These are phyloP conservation scores for Sinocyclocheilus rhinocerous DNA, from an alignment of 2,113 vertebrate genomes.

Conservation along the genomic window DNA sequence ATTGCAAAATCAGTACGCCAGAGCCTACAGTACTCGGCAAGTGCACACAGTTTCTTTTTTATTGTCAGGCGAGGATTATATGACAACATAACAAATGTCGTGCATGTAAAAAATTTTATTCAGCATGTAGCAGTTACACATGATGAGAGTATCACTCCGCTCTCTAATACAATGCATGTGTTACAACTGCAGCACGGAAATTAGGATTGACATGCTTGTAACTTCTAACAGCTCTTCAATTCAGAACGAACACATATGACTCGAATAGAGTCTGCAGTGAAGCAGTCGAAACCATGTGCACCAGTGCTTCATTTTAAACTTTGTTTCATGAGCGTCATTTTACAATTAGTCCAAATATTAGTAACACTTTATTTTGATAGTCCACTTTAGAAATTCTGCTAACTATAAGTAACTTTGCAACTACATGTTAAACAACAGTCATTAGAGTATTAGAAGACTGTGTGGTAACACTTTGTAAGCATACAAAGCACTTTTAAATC, in stretches of 20 bases:
- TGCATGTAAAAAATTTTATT: constrained; percentile 65
- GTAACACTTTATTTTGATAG: neutral
- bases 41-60: constrained; percentile 61
- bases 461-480: too few relatives aligned
- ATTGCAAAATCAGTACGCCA: too few relatives aligned
- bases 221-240: constrained; percentile 50
- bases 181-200: constrained; percentile 39
- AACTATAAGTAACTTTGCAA: too few relatives aligned
- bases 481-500: too few relatives aligned
- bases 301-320: neutral
- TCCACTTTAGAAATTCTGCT: too few relatives aligned
- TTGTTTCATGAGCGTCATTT: neutral
- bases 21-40: neutral
- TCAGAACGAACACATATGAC: constrained; percentile 37
- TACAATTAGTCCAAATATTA: neutral
- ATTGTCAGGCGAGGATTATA: neutral
- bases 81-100: constrained; percentile 67
- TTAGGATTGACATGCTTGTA: constrained; percentile 55
- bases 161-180: constrained; percentile 47
- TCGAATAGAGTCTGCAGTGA: constrained; percentile 32
- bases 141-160: constrained; percentile 9
- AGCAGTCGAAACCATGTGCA: constrained; percentile 12
- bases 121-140: constrained; percentile 34
- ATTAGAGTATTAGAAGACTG: too few relatives aligned
- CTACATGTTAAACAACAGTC: too few relatives aligned